These are phyloP conservation scores for Solenodon paradoxus DNA, from an alignment of 2,113 vertebrate species.

Conservation along the genomic window DNA sequence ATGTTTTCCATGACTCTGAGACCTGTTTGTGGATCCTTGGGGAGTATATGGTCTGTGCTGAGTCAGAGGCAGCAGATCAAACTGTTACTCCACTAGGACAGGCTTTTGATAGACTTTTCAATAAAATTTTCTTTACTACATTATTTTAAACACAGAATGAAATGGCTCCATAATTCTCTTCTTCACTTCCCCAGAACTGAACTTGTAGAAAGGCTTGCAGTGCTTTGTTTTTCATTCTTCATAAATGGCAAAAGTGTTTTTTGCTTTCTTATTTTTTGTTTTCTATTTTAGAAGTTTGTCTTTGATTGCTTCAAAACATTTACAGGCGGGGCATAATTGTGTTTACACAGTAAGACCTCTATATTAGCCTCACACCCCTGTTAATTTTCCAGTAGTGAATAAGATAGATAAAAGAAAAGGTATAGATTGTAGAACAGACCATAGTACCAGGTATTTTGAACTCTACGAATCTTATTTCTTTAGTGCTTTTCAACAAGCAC, in stretches of 20 bases:
- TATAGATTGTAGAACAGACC: background rate
- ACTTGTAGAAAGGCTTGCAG: background rate
- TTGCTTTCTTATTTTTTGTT: background rate
- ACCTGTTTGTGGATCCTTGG: too few relatives aligned
- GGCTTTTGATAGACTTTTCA: background rate
- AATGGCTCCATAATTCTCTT: background rate
- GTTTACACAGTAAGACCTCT: background rate
- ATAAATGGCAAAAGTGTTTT: background rate
- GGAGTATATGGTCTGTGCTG: too few relatives aligned
- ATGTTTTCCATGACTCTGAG: too few relatives aligned
- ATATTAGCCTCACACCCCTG: background rate
- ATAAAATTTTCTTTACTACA: background rate
- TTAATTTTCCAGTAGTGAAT: background rate
- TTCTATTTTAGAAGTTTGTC: background rate
- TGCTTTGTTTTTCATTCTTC: background rate
- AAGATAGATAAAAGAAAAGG: background rate
- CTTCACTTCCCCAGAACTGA: background rate
- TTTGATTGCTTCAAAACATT: background rate
- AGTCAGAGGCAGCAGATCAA: too few relatives aligned
- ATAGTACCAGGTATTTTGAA: background rate
- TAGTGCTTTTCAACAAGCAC: background rate
- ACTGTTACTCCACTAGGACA: too few relatives aligned
- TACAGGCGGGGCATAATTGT: background rate
- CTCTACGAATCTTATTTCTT: background rate
- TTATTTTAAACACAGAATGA: background rate